Conservation (phyloP, 2,888 invertebrate species). For the Nebria salina region DNA sequence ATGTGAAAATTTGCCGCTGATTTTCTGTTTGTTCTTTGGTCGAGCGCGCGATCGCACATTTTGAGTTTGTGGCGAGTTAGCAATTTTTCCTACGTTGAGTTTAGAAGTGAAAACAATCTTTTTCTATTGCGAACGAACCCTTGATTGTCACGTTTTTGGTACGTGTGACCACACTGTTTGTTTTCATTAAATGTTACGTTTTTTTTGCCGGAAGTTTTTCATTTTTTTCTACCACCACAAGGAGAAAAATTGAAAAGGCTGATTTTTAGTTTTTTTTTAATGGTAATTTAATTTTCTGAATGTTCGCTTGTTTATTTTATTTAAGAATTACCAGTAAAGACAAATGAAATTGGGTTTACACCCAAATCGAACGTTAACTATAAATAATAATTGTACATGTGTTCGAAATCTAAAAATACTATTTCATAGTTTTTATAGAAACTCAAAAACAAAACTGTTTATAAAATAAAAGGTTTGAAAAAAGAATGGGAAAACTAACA, state of each 20-base stretch:
- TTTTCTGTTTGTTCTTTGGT: not conserved
- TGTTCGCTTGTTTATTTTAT: not conserved
- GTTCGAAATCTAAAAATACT: not conserved
- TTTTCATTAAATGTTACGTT: not conserved
- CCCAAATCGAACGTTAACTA: too few species aligned
- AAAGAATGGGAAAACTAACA: slow-evolving; percentile 1
- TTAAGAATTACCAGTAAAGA: not conserved
- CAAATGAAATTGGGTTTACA: too few species aligned
- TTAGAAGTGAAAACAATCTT: not conserved
- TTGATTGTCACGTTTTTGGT: slow-evolving; percentile 1
- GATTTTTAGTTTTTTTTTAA: not conserved
- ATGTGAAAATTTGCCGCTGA: not conserved
- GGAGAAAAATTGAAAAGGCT: not conserved
- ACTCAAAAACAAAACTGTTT: not conserved
- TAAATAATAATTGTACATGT: too few species aligned
- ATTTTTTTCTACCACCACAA: not conserved
- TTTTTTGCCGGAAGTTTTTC: not conserved
- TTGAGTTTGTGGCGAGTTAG: not conserved
- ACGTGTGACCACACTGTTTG: not conserved
- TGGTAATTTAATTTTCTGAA: not conserved
- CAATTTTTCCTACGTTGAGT: not conserved
- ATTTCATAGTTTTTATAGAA: not conserved
- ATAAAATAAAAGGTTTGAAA: not conserved
- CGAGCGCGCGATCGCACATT: not conserved
- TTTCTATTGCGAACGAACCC: not conserved